Conservation (phyloP, 2,888 invertebrate genomes). For the Drosophila algonquin region DNA sequence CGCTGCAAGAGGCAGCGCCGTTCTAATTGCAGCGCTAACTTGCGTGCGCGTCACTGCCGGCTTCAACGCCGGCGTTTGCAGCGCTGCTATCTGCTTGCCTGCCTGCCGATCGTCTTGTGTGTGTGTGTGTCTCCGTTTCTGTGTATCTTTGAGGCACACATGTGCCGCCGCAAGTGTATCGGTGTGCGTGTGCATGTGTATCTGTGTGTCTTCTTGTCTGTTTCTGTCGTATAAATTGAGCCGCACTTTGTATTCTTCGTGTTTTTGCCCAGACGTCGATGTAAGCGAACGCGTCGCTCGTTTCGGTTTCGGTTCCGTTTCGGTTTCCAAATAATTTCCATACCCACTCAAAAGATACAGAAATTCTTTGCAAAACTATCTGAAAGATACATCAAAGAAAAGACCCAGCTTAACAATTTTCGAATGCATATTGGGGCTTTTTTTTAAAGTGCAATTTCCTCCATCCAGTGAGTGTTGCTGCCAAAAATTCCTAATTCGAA, state of each 20-base stretch:
- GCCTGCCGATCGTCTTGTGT: slow-evolving; percentile 61
- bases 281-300: slow-evolving; percentile 75
- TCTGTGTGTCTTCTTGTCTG: slow-evolving; percentile 76
- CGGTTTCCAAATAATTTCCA: slow-evolving; percentile 15
- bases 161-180: slow-evolving; percentile 2
- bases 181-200: slow-evolving; percentile 24
- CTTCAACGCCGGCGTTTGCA: slow-evolving; percentile 31
- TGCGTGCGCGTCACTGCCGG: slow-evolving; percentile 66
- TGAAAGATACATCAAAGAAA: slow-evolving; percentile 39
- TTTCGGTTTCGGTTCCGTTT: slow-evolving; percentile 40
- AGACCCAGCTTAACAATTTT: slow-evolving; percentile 15
- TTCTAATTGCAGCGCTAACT: slow-evolving; percentile 50
- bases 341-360: slow-evolving; percentile 23
- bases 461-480: slow-evolving; percentile 36
- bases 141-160: slow-evolving; percentile 6
- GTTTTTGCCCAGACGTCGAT: slow-evolving; percentile 76
- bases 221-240: slow-evolving; percentile 77
- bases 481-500: slow-evolving; percentile 10
- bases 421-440: slow-evolving; percentile 21
- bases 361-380: slow-evolving; percentile 30
- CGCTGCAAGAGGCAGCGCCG: slow-evolving; percentile 59
- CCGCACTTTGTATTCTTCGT: slow-evolving; percentile 79
- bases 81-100: slow-evolving; percentile 60
- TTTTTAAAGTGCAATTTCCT: background rate
- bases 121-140: slow-evolving; percentile 12